Conservation (phyloP, 1,140 invertebrate genomes). For the Teleopsis dalmanni region DNA sequence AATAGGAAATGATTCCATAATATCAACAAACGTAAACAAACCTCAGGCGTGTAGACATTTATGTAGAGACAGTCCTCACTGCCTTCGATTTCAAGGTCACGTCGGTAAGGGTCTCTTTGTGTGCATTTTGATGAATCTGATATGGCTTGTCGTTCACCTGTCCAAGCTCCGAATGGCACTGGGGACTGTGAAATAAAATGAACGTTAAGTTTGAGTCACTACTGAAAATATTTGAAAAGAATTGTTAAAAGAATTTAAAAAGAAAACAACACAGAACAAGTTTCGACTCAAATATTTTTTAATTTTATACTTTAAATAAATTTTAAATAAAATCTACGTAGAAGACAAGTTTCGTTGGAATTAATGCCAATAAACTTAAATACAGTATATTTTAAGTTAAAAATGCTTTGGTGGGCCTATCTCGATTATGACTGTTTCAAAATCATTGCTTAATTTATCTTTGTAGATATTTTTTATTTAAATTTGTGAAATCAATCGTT, state of each 20-base stretch:
- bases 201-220: not conserved
- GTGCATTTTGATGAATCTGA: constrained; percentile 58
- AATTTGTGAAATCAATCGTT: no score
- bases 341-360: no score
- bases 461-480: no score
- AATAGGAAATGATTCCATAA: not conserved
- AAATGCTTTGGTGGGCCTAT: no score
- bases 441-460: no score
- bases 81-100: constrained; percentile 55
- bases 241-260: not conserved
- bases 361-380: no score
- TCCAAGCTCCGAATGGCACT: constrained; percentile 52
- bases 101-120: constrained; percentile 62
- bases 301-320: no score
- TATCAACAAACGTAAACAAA: constrained; percentile 21
- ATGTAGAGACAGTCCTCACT: constrained; percentile 78
- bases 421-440: no score
- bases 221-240: not conserved
- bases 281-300: no score
- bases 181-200: constrained; percentile 49
- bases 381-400: no score
- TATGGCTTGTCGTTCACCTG: constrained; percentile 52
- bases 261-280: not conserved
- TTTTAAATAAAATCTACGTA: no score
- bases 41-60: constrained; percentile 73